Evolutionary conservation across 1,140 invertebrate genomes (phyloP).

Genomic region (Dreissena rostriformis): DNA sequence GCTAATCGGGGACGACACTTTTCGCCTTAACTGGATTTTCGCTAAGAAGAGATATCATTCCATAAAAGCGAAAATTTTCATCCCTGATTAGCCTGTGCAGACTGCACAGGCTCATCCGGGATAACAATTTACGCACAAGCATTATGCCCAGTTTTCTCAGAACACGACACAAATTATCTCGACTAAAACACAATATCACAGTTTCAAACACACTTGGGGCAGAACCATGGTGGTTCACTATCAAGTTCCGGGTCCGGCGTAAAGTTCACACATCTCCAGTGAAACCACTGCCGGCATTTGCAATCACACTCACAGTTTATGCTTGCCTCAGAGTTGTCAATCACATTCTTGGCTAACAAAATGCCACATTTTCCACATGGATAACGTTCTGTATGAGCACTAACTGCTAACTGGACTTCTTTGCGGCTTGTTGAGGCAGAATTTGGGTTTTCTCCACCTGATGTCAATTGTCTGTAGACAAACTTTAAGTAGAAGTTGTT

Average conservation of each 20-base stretch:
- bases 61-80: too few species aligned
- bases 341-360: neutral
- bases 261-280: slow-evolving; percentile 19
- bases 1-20: too few species aligned
- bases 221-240: slow-evolving; percentile 10
- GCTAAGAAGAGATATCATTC: too few species aligned
- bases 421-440: neutral
- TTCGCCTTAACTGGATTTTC: too few species aligned
- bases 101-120: too few species aligned
- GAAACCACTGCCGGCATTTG: slow-evolving; percentile 1
- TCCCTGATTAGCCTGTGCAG: too few species aligned
- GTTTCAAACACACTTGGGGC: slow-evolving; percentile 3
- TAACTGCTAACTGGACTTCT: neutral
- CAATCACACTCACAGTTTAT: slow-evolving; percentile 12
- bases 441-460: neutral
- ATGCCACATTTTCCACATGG: slow-evolving; percentile 17
- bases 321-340: neutral
- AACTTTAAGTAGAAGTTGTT: neutral
- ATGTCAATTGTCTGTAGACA: neutral
- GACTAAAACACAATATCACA: slow-evolving; percentile 7
- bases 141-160: too few species aligned
- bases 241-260: slow-evolving; percentile 4
- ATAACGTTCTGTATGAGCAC: neutral
- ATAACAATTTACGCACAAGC: too few species aligned
- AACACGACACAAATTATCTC: too few species aligned